Base-by-base conservation (phyloP, 2,113 vertebrate species). In the Scomber japonicus region DNA sequence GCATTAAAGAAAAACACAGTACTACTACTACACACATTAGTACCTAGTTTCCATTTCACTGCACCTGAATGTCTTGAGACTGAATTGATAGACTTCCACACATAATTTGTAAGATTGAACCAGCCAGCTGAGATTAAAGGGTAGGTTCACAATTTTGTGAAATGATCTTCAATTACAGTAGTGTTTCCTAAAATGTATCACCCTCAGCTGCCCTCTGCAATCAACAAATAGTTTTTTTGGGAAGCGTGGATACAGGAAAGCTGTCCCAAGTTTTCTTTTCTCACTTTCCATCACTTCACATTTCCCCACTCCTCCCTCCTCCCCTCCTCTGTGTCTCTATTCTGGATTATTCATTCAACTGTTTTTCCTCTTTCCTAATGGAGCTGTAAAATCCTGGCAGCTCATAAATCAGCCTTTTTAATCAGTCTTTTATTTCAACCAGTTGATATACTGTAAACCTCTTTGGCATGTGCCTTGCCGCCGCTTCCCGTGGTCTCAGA, bases 351-450 rank as follows among this genome's bases (percentile, higher is more conserved):
- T 86, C 83, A 86, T 81, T 27, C 75, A 49, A 49, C 73, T 82
- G 77, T 50, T 83, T 84, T 85, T 73, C 71, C 87, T 85, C 67
- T 51, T 71, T 82, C 66, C 66, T 86, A 87, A 88, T 86, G 68
- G 83, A 89, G 80, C 81, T 78, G 50, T 88, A 83, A 91, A 90
- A 60, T 40, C 30, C 55, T 71, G 88, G 73, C 75, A 79, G 82
- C 86, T 80, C 81, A 89, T 93, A 86, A 88, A 92, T 93, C 88
- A 86, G 5, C 54, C 49, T 71, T 83, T 88, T 82, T 88, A 88
- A 92, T 93, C 83, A 88, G 83, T 69, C 78, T 83, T 88, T 89
- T 71, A 82, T 84, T 86, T 81, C 67, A 66, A 64, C 27, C 1
- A 80, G 56, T 65, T 77, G 78, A 93, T 88, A 81, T 68, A 85